Conservation (phyloP, 2,888 invertebrate species). For the Eilema caniola region DNA sequence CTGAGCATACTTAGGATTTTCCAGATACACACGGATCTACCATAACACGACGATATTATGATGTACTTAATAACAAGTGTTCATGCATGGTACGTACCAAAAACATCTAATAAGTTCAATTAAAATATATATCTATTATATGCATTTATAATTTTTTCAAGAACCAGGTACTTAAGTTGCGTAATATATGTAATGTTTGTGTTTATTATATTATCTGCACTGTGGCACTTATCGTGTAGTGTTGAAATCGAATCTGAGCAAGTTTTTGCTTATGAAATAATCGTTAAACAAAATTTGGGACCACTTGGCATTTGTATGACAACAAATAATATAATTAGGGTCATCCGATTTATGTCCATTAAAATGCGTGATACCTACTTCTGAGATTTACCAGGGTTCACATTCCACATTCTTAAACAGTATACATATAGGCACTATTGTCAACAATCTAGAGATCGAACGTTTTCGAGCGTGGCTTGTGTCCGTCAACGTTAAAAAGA, state of each 20-base stretch:
- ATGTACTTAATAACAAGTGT: constrained; percentile 49
- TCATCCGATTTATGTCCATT: constrained; percentile 56
- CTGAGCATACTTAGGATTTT: constrained; percentile 62
- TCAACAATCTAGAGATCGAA: no score
- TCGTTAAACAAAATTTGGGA: constrained; percentile 71
- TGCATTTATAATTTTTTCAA: neutral
- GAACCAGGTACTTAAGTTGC: constrained; percentile 13
- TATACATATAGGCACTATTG: no score
- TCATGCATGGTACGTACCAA: constrained; percentile 19
- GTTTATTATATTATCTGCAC: constrained; percentile 34
- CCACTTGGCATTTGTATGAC: constrained; percentile 62
- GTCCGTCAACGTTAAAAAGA: neutral
- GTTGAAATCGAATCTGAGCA: constrained; percentile 62
- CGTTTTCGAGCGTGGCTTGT: neutral
- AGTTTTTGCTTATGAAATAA: constrained; percentile 71
- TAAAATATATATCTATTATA: neutral
- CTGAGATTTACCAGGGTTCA: neutral
- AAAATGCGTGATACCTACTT: constrained; percentile 33
- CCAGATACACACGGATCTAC: constrained; percentile 68
- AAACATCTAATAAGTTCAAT: constrained; percentile 16
- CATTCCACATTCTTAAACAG: no score
- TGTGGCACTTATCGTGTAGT: constrained; percentile 44
- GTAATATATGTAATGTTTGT: constrained; percentile 26
- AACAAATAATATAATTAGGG: constrained; percentile 59
- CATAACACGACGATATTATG: constrained; percentile 56